Base-by-base conservation (phyloP, 2,888 invertebrate species). In the Thymelicus sylvestris region DNA sequence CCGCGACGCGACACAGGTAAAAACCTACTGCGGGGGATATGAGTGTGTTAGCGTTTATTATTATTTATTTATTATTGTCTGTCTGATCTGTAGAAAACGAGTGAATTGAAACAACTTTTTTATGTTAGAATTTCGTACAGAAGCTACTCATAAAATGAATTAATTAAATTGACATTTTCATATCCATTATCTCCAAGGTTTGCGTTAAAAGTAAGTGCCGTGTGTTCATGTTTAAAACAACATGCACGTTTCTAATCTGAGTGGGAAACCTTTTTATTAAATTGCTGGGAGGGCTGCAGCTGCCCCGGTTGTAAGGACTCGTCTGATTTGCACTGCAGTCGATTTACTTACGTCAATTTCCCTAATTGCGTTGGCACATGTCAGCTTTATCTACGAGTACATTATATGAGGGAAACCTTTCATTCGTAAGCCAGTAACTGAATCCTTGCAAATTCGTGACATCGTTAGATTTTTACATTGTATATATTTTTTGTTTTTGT, bases 181-280 rank as follows among this genome's bases (percentile, higher is more conserved):
- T 5, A 31, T 31, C 5, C 1, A 1, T 19, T 19, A 19, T 19
- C 19, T 19, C 19, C 31, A 2, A 31, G 31, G 31, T 31, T 31
- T 31, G 5, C 31, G 31, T 31, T 55, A 61, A 39, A 41, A 19
- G 0, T 31, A 31, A 24, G 6, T n/a, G 2, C 19, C 65, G 52
- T 65, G 41, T 65, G 55, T 65, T 50, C 3, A 31, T 39, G 13
- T 19, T n/a, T 38, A 57, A 38, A 57, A 57, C 71, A 67, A 48
- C 63, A 63, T 63, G 71, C 52, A 52, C 65, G 55, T 55, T 67
- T 69, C 75, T 81, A 82, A 85, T 86, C 84, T 86, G 79, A 79
- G 89, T 86, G 84, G 86, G 91, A 93, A 93, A 92, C 93, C 93
- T 92, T 93, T 93, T 93, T 91, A 93, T 90, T 89, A 90, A 89